Evolutionary conservation across 2,797 vertebrate species (phyloP).

Genomic region (Muraenolepis orangiensis): DNA sequence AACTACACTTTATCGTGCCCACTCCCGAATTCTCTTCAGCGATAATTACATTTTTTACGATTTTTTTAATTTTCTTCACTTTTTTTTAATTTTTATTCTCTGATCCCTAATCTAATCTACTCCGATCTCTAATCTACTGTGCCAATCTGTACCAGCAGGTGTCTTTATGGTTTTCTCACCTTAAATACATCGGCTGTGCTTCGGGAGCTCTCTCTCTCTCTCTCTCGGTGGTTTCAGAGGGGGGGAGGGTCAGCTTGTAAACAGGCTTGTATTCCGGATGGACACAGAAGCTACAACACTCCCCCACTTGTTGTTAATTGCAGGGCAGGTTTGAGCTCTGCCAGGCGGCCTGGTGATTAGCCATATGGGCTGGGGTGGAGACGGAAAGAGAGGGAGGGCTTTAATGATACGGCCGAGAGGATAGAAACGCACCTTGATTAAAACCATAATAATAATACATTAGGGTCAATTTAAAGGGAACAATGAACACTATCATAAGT

Average conservation of each 20-base stretch:
- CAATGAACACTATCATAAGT: background rate
- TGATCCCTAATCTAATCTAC: background rate
- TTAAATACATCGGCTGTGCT: background rate
- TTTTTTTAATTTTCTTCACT: too few relatives aligned
- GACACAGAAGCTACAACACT: background rate
- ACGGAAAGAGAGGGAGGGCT: slow-evolving; percentile 32
- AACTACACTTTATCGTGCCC: background rate
- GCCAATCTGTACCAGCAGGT: slow-evolving; percentile 92
- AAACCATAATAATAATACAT: slow-evolving; percentile 33
- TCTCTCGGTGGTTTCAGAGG: slow-evolving; percentile 64
- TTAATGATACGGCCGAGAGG: slow-evolving; percentile 34
- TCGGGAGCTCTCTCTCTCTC: slow-evolving; percentile 67
- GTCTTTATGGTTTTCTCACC: slow-evolving; percentile 74
- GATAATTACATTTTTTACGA: background rate
- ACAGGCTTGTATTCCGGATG: background rate
- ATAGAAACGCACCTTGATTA: background rate
- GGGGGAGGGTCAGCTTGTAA: background rate
- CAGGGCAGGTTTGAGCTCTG: slow-evolving; percentile 36
- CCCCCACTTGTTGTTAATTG: slow-evolving; percentile 52
- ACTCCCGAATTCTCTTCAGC: background rate
- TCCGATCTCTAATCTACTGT: slow-evolving; percentile 58
- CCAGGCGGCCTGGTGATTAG: slow-evolving; percentile 50
- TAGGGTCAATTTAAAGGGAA: slow-evolving; percentile 49
- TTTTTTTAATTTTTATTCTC: background rate
- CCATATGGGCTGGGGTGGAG: slow-evolving; percentile 22